Percentiles rank a stretch among this genome's conserved stretches.
phyloP scores from a whole-genome alignment of 2,888 invertebrate species.

The Cetonia aurata region DNA sequence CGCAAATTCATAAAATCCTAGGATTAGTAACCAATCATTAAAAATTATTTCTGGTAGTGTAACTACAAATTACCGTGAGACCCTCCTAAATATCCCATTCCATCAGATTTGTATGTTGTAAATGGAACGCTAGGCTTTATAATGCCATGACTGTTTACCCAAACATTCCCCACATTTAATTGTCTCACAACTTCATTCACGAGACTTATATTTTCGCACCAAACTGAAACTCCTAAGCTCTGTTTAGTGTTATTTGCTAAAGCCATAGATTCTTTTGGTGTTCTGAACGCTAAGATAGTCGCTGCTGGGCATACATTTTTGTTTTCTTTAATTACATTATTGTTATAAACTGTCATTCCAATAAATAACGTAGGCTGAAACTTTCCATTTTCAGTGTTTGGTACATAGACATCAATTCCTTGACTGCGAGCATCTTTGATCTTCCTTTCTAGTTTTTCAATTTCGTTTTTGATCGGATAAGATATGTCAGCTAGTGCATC shows the following conservation, averaged over 20 bases:
- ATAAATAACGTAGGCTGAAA: constrained; percentile 61
- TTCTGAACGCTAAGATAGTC: constrained; percentile 68
- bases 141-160: constrained; percentile 70
- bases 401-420: constrained; percentile 57
- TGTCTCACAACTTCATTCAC: constrained; percentile 69
- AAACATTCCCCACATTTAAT: constrained; percentile 68
- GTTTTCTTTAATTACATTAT: constrained; percentile 55
- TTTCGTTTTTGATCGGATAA: constrained; percentile 61
- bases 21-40: constrained; percentile 9
- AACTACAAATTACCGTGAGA: constrained; percentile 61
- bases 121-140: constrained; percentile 68
- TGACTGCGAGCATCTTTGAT: constrained; percentile 54
- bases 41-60: constrained; percentile 33
- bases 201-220: constrained; percentile 70
- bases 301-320: constrained; percentile 64
- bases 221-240: constrained; percentile 69
- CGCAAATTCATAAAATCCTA: constrained; percentile 15
- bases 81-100: constrained; percentile 68
- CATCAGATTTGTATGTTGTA: constrained; percentile 68
- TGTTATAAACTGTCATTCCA: constrained; percentile 56
- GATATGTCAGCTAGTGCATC: constrained; percentile 68
- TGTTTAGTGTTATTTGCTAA: constrained; percentile 70
- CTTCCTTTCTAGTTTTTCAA: constrained; percentile 53
- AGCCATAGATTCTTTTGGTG: constrained; percentile 70
- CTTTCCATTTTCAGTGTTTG: constrained; percentile 34